Conservation (phyloP, 2,888 invertebrate species). For the Eledona agricola region DNA sequence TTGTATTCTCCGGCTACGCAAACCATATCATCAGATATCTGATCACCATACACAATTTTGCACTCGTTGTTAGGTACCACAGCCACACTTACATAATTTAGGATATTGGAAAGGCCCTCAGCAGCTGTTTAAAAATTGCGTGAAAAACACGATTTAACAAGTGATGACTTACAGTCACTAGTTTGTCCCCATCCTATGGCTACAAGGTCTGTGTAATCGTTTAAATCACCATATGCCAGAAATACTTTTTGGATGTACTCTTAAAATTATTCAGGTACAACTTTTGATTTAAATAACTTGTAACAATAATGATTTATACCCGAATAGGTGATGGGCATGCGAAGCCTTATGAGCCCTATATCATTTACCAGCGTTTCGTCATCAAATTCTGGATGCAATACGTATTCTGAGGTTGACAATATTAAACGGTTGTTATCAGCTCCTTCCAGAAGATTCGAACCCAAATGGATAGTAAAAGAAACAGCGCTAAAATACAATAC, state of each 20-base stretch:
- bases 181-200: conserved; percentile 26
- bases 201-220: conserved; percentile 1
- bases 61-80: conserved; percentile 9
- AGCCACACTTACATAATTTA: conserved; percentile 1
- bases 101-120: not conserved
- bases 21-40: conserved; percentile 8
- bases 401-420: conserved; percentile 9
- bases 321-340: conserved; percentile 2
- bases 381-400: conserved; percentile 18
- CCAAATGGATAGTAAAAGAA: no score
- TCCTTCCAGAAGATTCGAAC: conserved; percentile 3
- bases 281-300: not conserved
- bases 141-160: not conserved
- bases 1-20: conserved; percentile 16
- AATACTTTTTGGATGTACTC: conserved; percentile 4
- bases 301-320: not conserved
- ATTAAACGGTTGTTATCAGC: conserved; percentile 1
- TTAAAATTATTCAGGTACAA: no score
- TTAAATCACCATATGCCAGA: conserved; percentile 1
- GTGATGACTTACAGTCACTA: conserved; percentile 11
- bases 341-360: conserved; percentile 13
- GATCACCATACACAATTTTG: conserved; percentile 1
- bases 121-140: conserved; percentile 6
- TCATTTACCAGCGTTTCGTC: conserved; percentile 17
- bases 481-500: no score